Evolutionary conservation across 2,888 invertebrate species (phyloP).

Genomic region (Blomia tropicalis): DNA sequence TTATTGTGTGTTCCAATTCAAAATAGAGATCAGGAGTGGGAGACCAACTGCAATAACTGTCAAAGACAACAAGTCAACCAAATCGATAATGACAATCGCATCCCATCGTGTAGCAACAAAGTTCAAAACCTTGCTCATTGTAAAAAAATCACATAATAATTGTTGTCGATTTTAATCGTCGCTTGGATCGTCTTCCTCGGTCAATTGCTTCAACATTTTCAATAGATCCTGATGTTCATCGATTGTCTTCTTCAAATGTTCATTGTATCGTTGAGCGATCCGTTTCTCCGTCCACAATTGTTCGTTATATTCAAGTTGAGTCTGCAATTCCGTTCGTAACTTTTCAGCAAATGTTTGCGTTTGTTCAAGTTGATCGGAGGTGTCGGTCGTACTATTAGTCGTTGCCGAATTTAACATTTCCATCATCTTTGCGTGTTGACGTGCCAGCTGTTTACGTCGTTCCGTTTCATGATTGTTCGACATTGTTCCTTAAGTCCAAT

Average conservation of each 20-base stretch:
- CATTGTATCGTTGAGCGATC: not conserved
- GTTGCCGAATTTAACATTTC: not conserved
- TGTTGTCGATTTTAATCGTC: not conserved
- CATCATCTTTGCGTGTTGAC: not conserved
- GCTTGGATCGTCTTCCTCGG: not conserved
- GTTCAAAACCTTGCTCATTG: not conserved
- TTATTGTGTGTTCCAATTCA: no score
- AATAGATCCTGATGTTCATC: not conserved
- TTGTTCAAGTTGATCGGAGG: not conserved
- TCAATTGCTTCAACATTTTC: not conserved
- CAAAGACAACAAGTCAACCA: slow-evolving; percentile 10
- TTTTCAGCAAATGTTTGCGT: not conserved
- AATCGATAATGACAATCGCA: not conserved
- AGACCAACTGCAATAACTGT: slow-evolving; percentile 6
- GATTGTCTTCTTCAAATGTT: not conserved
- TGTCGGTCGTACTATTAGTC: no score
- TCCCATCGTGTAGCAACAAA: not conserved
- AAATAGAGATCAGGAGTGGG: no score
- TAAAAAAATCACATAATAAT: not conserved
- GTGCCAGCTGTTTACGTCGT: not conserved
- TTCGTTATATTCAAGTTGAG: not conserved
- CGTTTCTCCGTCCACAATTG: not conserved
- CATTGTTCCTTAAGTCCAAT: not conserved
- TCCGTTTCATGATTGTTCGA: not conserved
- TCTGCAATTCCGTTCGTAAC: not conserved